Evolutionary conservation across 2,797 vertebrate genomes (phyloP), one percentile per base, ranked within the genome.

Genomic region (Anabas testudineus): DNA sequence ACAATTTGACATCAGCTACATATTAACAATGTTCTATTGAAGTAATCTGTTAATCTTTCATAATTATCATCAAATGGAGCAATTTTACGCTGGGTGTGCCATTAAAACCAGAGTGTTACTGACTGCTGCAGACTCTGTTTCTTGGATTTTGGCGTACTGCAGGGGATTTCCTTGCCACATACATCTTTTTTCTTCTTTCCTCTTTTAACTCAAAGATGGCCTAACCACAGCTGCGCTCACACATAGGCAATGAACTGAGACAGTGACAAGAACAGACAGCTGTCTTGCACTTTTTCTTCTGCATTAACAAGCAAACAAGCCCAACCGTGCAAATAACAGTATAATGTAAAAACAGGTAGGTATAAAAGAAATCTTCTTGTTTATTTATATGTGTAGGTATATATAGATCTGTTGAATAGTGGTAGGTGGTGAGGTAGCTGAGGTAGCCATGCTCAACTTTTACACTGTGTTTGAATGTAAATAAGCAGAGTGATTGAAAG

Each of bases 111-210:
- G 32, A 59, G 68, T 73, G 83, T 75, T 68, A 78, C 62, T 74
- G 79, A 76, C 52, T 84, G 84, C 82, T 79, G 86, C 82, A 86
- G 78, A 83, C 81, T 93, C 74, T 82, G 66, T 84, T 88, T 85
- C 82, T 88, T 83, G 90, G 89, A 90, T 92, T 88, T 89, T 91
- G 91, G 92, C 87, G 55, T 78, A 47, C 76, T 91, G 92, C 80
- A 87, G 93, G 94, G 94, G 94, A 94, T 95, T 95, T 95, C 94
- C 94, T 95, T 80, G 10, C 90, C 91, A 85, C 91, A 88, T 84
- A 79, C 67, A 24, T 88, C 76, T 77, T 85, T 90, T 92, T 91
- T 92, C 83, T 92, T 78, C 92, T 93, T 93, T 94, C 92, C 91
- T 92, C 91, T 92, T 94, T 94, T 92, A 92, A 93, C 90, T 90